Percentiles rank a stretch among this genome's conserved stretches.
Conservation (phyloP, 2,113 vertebrate species). For the Rhegmatorhina hoffmannsi region DNA sequence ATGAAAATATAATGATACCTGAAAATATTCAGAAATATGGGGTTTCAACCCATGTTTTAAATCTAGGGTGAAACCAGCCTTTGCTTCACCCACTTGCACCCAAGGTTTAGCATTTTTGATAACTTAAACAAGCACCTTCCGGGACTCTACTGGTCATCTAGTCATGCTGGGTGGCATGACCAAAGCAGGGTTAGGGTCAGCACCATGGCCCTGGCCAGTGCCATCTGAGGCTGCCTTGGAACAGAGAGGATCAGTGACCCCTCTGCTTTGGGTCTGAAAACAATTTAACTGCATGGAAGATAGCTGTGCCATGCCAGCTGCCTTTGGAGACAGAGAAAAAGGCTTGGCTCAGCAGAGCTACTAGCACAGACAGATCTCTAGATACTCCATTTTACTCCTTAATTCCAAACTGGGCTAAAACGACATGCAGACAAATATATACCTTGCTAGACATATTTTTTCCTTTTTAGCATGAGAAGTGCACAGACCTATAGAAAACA, state of each 20-base stretch:
- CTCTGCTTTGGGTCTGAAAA: background rate
- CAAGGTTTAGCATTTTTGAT: background rate
- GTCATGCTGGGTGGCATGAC: accelerated
- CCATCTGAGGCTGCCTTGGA: accelerated
- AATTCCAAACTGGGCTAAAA: background rate
- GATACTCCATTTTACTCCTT: background rate
- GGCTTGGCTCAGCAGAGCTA: too few relatives aligned
- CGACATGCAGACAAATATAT: background rate
- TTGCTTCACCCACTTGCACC: background rate
- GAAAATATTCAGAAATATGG: background rate
- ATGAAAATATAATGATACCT: background rate
- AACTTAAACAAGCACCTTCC: background rate
- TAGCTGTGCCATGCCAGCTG: background rate
- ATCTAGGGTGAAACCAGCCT: background rate
- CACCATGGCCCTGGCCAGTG: background rate
- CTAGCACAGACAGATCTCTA: background rate
- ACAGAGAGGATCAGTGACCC: accelerated
- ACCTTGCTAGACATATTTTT: background rate
- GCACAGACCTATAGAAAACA: background rate
- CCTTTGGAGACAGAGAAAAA: background rate
- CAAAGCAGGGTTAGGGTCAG: background rate
- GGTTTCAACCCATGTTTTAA: background rate
- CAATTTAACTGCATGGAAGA: background rate
- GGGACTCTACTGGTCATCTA: background rate
- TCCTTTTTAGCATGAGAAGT: background rate